Evolutionary conservation across 2,888 invertebrate species (phyloP).

Genomic region (Hylaea fasciaria): DNA sequence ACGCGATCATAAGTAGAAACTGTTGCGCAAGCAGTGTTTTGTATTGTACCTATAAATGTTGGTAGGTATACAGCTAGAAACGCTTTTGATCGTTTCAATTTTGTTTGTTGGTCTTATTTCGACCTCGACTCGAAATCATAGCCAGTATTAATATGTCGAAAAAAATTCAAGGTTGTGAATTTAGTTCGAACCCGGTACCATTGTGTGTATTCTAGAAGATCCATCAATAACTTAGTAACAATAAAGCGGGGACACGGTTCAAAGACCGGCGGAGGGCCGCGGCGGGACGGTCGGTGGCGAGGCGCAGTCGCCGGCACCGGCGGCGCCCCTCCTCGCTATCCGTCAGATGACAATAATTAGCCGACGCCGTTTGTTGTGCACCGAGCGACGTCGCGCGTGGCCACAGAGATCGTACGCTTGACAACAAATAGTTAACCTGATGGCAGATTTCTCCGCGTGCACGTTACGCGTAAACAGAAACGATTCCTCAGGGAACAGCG

Average conservation of each 20-base stretch:
- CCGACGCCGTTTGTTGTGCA: slow-evolving; percentile 45
- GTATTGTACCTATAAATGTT: slow-evolving; percentile 6
- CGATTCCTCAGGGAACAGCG: slow-evolving; percentile 20
- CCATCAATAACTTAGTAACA: slow-evolving; percentile 54
- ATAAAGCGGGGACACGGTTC: slow-evolving; percentile 60
- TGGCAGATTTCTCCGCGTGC: slow-evolving; percentile 22
- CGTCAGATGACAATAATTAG: slow-evolving; percentile 51
- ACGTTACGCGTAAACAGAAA: slow-evolving; percentile 5
- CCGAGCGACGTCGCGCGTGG: slow-evolving; percentile 35
- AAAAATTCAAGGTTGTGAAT: slow-evolving; percentile 11
- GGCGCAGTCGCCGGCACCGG: slow-evolving; percentile 43
- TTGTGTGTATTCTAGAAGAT: slow-evolving; percentile 54
- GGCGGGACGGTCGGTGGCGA: slow-evolving; percentile 16
- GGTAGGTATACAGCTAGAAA: no score
- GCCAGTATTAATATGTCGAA: no score
- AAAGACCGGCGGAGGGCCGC: slow-evolving; percentile 65
- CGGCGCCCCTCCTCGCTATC: slow-evolving; percentile 40
- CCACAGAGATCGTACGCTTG: slow-evolving; percentile 30
- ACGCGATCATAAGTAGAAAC: no score
- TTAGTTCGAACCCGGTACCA: slow-evolving; percentile 18
- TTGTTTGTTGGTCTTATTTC: no score
- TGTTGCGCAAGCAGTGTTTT: no score
- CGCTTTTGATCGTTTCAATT: no score
- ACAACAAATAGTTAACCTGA: slow-evolving; percentile 24
- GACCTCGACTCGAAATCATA: no score